Base-by-base conservation (phyloP, 1,140 invertebrate genomes). In the Zaprionus camerounensis region DNA sequence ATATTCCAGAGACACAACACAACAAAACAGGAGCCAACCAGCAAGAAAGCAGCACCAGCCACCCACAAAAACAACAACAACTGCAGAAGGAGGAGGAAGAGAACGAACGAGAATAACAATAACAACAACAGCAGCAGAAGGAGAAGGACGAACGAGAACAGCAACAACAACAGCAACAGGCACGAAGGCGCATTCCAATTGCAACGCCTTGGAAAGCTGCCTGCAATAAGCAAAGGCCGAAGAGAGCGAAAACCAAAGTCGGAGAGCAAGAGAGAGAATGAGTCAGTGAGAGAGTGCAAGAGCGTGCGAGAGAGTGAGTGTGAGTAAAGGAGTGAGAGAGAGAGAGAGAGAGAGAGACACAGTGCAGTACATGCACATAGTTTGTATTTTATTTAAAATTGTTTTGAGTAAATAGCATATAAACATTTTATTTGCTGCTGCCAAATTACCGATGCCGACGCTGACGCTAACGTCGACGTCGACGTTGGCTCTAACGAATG, bases 381-480 rank as follows among this genome's bases (percentile, higher is more conserved):
- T 75, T 90, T 90, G 78, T 90, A 90, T 85, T 90, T 91, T 85
- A 90, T 90, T 90, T 90, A 90, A 90, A 90, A 90, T 91, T 90
- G 85, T 90, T 90, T 90, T 90, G 82, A 59, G 85, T 90, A 90
- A 90, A 91, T 90, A 90, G 85, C 85, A 90, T 82, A 90, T 90
- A 90, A 90, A 90, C 85, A 90, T 90, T 90, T 90, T 90, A 90
- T 90, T 90, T 90, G 86, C 86, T 90, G 77, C 81, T 91, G 79
- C 85, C 84, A 88, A 88, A 78, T 73, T 75, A 67, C 66, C 56
- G 66, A 59, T 36, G 62, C 46, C 51, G 34, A 26, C 17, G 59
- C 41, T 41, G 46, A 59, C 13, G 53, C 1, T 49, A 15, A 28
- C 46, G 61, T 31, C 44, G 59, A 79, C 20, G 20, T 6, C 38